phyloP scores from a whole-genome alignment of 2,113 vertebrate genomes.

The Larimichthys crocea region DNA sequence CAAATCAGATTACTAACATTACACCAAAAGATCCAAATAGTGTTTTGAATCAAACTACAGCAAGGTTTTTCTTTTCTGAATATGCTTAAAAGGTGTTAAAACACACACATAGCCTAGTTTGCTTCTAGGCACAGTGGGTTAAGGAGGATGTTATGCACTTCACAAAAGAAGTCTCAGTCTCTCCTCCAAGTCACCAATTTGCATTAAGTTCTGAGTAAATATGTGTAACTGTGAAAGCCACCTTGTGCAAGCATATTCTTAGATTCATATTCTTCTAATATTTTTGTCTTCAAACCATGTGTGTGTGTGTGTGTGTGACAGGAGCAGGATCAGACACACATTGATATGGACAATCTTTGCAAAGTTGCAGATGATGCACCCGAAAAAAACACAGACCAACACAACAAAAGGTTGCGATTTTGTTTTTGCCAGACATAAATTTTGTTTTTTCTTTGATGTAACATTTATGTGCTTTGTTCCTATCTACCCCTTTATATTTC shows the following conservation, averaged over 20 bases:
- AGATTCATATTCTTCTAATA: neutral
- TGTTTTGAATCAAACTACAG: neutral
- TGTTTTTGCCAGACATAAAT: neutral
- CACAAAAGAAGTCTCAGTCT: neutral
- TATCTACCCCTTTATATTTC: constrained; percentile 7
- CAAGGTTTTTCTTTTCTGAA: neutral
- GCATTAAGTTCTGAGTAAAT: constrained; percentile 5
- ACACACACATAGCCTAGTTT: too few species aligned
- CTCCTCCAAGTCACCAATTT: neutral
- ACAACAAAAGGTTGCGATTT: constrained; percentile 46
- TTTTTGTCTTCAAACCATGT: neutral
- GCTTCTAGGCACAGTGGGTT: neutral
- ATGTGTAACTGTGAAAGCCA: neutral
- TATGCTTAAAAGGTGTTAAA: neutral
- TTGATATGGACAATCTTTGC: constrained; percentile 1
- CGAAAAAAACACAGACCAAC: neutral
- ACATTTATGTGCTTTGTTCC: constrained; percentile 17
- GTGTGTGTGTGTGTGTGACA: constrained; percentile 18
- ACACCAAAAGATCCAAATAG: neutral
- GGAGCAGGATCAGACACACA: constrained; percentile 44
- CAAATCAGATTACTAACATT: neutral
- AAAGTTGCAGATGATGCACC: neutral
- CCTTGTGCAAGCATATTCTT: neutral
- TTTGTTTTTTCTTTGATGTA: neutral
- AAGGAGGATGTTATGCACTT: neutral